Evolutionary conservation across 2,113 vertebrate species (phyloP).

Genomic region (Gyps fulvus): DNA sequence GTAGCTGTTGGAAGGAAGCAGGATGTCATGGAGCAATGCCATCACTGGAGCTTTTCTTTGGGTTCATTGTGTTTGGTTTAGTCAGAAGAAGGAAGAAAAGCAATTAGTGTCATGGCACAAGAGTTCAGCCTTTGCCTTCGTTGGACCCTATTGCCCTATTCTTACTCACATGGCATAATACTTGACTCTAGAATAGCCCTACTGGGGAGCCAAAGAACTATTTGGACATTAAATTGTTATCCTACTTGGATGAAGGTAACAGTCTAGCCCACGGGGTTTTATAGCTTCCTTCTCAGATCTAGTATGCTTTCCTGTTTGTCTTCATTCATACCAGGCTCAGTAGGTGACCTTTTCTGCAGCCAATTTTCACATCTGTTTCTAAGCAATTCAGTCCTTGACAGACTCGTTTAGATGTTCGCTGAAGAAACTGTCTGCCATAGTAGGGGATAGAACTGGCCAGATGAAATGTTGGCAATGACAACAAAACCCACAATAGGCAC

Average conservation of each 20-base stretch:
- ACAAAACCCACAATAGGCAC: neutral
- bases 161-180: conserved; percentile 9
- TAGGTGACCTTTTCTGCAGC: conserved; percentile 53
- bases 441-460: neutral
- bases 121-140: neutral
- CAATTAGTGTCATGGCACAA: neutral
- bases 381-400: neutral
- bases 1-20: neutral
- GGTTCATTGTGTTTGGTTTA: neutral
- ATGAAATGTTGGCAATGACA: neutral
- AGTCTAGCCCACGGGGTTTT: conserved; percentile 29
- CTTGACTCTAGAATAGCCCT: conserved; percentile 1
- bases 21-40: neutral
- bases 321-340: conserved; percentile 56
- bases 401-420: neutral
- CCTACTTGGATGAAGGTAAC: conserved; percentile 43
- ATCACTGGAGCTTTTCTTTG: neutral
- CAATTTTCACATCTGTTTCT: conserved; percentile 64
- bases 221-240: conserved; percentile 12
- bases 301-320: conserved; percentile 51
- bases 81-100: neutral
- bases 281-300: conserved; percentile 50
- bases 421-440: neutral
- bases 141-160: neutral
- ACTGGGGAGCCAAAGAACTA: neutral